phyloP scores from a whole-genome alignment of 2,888 invertebrate species.

The Melanotus villosus region DNA sequence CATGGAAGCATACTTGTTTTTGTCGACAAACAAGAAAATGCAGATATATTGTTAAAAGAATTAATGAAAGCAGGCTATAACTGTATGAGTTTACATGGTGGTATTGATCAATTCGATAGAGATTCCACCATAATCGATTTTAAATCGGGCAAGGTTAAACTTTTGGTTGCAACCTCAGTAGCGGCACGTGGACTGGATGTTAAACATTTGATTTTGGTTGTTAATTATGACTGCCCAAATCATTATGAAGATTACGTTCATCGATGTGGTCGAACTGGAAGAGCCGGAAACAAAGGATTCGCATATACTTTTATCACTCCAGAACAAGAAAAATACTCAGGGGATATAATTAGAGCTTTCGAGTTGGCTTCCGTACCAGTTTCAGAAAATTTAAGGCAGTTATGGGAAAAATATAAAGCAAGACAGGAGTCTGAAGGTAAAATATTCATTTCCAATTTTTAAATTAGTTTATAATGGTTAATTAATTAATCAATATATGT shows the following conservation, averaged over 20 bases:
- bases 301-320: constrained; percentile 98
- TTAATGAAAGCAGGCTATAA: constrained; percentile 97
- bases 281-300: constrained; percentile 96
- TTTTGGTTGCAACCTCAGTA: constrained; percentile 97
- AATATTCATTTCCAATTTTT: too few species aligned
- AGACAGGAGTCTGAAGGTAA: constrained; percentile 88
- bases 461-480: too few species aligned
- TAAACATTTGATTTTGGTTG: constrained; percentile 95
- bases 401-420: constrained; percentile 92
- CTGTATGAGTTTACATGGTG: constrained; percentile 98
- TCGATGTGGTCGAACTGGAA: constrained; percentile 91
- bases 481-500: too few species aligned
- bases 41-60: constrained; percentile 92
- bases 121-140: constrained; percentile 98
- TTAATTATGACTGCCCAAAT: constrained; percentile 99
- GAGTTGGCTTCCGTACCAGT: constrained; percentile 86
- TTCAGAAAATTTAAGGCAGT: constrained; percentile 81
- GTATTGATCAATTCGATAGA: constrained; percentile 99
- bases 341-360: constrained; percentile 93
- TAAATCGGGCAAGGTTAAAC: constrained; percentile 85
- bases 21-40: constrained; percentile 98
- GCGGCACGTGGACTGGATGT: constrained; percentile 99
- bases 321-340: constrained; percentile 94
- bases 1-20: constrained; percentile 96
- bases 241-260: constrained; percentile 99